Base-by-base conservation (phyloP, 1,140 invertebrate species). In the Vanessa tameamea region DNA sequence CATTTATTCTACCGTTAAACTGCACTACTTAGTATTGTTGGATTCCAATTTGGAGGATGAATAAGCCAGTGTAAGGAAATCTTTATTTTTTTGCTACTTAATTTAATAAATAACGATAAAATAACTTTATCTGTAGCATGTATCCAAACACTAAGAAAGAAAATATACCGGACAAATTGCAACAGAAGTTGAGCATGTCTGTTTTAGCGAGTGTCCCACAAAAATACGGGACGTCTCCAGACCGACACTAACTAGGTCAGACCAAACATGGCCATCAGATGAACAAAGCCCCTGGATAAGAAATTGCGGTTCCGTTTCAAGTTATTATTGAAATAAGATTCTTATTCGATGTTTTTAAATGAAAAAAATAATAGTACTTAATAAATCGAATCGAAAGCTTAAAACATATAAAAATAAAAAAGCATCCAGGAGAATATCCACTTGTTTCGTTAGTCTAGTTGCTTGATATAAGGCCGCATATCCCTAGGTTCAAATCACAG, bases 181-280 rank as follows among this genome's bases (percentile, higher is more conserved):
- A 63, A 64, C 68, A 43, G 64, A 88, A 82, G 72, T 80, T 51
- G 80, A 80, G 73, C 81, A 78, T 80, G 80, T 87, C 86, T 85
- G 80, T 88, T 83, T 86, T 84, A 79, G 75, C 75, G 83, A 83
- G 81, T 82, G 80, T 82, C 64, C 73, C 79, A 74, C 80, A 81
- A 85, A 85, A 89, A 80, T 82, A 26, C 64, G 61, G 53, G 70
- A 71, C 68, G 65, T 70, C 69, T 76, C 68, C 70, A 72, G 73
- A 78, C 74, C 70, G 47, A 51, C 66, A 14, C 73, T 83, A 89
- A 87, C 82, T 87, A 73, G 87, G 87, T 86, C 87, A 82, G 75
- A 70, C 77, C 85, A 78, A 73, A 72, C 76, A 73, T 81, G 79
- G 82, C 82, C 81, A 80, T 88, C 83, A 82, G 74, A 69, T 66